These are phyloP conservation scores for Spinus olivaceus DNA, from an alignment of 2,797 vertebrate species.

Conservation along the genomic window DNA sequence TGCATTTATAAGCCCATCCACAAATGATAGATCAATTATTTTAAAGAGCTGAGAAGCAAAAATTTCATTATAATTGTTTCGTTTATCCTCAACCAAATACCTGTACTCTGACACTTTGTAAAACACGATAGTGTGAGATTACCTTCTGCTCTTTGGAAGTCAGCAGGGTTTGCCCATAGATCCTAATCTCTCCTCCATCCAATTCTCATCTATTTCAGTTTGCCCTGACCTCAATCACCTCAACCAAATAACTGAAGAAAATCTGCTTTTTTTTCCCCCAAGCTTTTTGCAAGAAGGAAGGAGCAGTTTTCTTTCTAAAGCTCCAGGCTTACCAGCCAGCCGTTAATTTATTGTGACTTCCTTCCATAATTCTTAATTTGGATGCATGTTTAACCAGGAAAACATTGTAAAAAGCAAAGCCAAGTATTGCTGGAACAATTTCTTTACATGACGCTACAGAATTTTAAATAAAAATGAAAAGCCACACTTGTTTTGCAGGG, in stretches of 20 bases:
- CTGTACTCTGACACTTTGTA: neutral
- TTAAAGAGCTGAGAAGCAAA: neutral
- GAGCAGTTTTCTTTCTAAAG: neutral
- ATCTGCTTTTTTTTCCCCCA: neutral
- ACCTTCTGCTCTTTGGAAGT: neutral
- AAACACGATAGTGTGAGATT: neutral
- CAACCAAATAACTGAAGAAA: neutral
- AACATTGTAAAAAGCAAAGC: neutral
- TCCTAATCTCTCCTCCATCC: neutral
- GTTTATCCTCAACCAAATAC: neutral
- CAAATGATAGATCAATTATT: neutral
- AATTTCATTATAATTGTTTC: neutral
- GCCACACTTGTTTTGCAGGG: neutral
- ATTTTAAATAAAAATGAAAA: neutral
- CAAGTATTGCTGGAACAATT: neutral
- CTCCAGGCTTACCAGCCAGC: neutral
- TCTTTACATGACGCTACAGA: neutral
- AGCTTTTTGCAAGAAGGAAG: neutral
- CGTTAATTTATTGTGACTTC: conserved; percentile 14
- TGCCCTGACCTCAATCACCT: neutral
- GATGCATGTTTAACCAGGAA: neutral
- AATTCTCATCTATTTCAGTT: neutral
- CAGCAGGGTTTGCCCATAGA: neutral
- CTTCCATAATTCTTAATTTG: neutral
- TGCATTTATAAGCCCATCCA: neutral